A percentile compares a stretch with the other conserved stretches of the same genome.
Conservation (phyloP, 2,888 invertebrate genomes). For the Endotricha flammealis region DNA sequence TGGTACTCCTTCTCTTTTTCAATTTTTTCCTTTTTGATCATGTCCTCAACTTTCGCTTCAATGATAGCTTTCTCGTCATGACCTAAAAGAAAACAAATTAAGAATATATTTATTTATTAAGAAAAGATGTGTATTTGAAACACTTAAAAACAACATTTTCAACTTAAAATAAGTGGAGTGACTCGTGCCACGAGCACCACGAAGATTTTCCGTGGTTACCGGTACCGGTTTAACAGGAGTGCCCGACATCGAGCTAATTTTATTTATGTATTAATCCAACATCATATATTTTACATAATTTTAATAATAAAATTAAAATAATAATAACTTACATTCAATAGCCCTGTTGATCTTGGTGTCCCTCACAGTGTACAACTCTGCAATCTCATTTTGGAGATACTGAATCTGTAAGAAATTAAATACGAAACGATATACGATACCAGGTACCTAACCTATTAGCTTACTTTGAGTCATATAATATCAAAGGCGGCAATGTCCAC, state of each 20-base stretch:
- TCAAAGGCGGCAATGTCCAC: no score
- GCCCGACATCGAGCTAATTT: no score
- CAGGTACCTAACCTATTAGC: no score
- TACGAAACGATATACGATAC: neutral
- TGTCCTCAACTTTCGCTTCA: constrained; percentile 82
- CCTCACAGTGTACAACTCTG: constrained; percentile 55
- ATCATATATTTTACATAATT: neutral
- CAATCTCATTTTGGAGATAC: constrained; percentile 58
- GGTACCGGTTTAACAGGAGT: no score
- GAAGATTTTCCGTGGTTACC: no score
- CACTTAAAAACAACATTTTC: no score
- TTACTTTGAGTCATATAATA: no score
- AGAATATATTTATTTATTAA: no score
- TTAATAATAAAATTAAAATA: constrained; percentile 4
- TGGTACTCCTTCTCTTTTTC: constrained; percentile 83
- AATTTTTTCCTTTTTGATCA: constrained; percentile 83
- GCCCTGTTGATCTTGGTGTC: constrained; percentile 61
- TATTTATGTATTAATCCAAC: no score
- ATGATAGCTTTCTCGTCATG: constrained; percentile 63
- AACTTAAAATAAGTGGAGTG: no score
- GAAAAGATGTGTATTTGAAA: no score
- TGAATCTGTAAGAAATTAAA: constrained; percentile 43
- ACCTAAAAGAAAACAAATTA: constrained; percentile 33
- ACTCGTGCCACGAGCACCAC: no score
- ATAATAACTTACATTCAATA: constrained; percentile 68